A percentile compares a stretch with the other conserved stretches of the same genome.
Conservation (phyloP, 2,888 invertebrate genomes). For the Antitype chi region DNA sequence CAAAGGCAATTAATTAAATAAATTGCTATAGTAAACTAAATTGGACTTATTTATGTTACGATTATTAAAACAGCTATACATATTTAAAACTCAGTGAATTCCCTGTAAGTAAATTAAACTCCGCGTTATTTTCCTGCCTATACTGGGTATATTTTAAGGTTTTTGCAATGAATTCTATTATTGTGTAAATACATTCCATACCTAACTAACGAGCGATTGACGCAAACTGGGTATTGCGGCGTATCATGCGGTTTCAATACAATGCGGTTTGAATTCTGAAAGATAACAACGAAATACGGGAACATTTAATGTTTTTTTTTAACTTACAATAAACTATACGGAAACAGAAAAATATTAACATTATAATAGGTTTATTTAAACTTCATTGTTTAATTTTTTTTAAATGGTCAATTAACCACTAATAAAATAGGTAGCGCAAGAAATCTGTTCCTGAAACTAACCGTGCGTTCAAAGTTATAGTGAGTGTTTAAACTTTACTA, state of each 20-base stretch:
- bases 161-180: slow-evolving; percentile 26
- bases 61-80: not conserved
- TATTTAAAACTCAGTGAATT: not conserved
- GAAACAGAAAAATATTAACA: not conserved
- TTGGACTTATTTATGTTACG: not conserved
- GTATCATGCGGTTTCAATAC: slow-evolving; percentile 47
- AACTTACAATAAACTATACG: not conserved
- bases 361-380: not conserved
- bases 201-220: slow-evolving; percentile 44
- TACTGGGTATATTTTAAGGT: not conserved
- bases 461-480: not conserved
- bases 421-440: not conserved
- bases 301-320: slow-evolving; percentile 17
- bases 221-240: slow-evolving; percentile 46
- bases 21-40: no score
- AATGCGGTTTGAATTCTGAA: slow-evolving; percentile 51
- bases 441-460: not conserved
- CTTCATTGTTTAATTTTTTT: not conserved
- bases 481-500: not conserved
- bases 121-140: not conserved
- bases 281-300: slow-evolving; percentile 21
- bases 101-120: not conserved
- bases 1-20: not conserved
- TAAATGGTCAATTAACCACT: not conserved
- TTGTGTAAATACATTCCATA: slow-evolving; percentile 40